Base-by-base conservation (phyloP, 2,888 invertebrate species). In the Chrysopilus asiliformis region DNA sequence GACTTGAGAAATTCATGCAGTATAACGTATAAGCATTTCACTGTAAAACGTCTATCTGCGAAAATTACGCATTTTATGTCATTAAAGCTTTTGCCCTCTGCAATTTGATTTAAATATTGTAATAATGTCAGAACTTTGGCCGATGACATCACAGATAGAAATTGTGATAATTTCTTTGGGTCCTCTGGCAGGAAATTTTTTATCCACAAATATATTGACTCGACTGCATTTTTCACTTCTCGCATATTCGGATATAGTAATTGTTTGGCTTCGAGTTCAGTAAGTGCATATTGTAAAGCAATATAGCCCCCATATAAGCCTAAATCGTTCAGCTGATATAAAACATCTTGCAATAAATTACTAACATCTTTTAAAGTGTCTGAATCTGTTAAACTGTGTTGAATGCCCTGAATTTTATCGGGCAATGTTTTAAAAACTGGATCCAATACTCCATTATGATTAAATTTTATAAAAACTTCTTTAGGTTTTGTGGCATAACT, bases 221-320 rank as follows among this genome's bases (percentile, higher is more conserved):
- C n/a, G n/a, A n/a, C n/a, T n/a, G n/a, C n/a, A n/a, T n/a, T n/a
- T n/a, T n/a, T n/a, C n/a, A n/a, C n/a, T n/a, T n/a, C n/a, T n/a
- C n/a, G n/a, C n/a, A n/a, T n/a, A n/a, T n/a, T n/a, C n/a, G n/a
- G n/a, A n/a, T n/a, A n/a, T n/a, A n/a, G n/a, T n/a, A n/a, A n/a
- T n/a, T n/a, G n/a, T n/a, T n/a, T n/a, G n/a, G n/a, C 56, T 52
- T 83, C 79, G 7, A 80, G 49, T 31, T 76, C 66, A 14, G 81
- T 68, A 3, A 72, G 61, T 36, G 74, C 66, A 0, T 74, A 66
- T 2, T 78, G 51, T 6, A 76, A 63, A 1, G 72, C 68, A 39
- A 75, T 60, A 2, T 64, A 55, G 0, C 74, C 77, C 1, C 77
- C 76, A 50, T 72, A 82, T 5, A 58, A 25, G 14, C 59, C 74